Conservation (phyloP, 2,888 invertebrate species). For the Muschampia plurimacula region DNA sequence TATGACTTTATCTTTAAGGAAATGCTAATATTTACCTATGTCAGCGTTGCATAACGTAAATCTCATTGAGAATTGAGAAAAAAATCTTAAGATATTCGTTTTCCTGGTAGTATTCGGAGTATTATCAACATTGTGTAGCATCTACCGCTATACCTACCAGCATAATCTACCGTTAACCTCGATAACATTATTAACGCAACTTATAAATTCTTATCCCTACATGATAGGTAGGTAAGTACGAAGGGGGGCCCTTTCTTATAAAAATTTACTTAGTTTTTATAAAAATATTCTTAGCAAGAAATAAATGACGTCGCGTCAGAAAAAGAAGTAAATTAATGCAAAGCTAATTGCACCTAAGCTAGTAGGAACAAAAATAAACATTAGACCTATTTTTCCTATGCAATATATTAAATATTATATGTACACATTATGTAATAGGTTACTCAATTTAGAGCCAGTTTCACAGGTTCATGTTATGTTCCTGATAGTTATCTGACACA, state of each 20-base stretch:
- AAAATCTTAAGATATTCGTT: neutral
- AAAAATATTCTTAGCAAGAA: neutral
- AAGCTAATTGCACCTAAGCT: constrained; percentile 1
- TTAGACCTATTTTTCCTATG: neutral
- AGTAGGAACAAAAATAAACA: neutral
- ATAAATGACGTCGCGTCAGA: constrained; percentile 5
- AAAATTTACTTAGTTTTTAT: neutral
- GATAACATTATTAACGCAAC: neutral
- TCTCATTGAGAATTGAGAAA: neutral
- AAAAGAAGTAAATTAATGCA: constrained; percentile 10
- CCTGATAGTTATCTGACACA: no score
- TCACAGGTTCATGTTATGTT: no score
- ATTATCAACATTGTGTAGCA: neutral
- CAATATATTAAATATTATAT: no score
- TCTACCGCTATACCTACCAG: no score
- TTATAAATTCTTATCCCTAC: neutral
- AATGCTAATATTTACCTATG: neutral
- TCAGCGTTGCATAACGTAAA: neutral
- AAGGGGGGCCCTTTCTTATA: neutral
- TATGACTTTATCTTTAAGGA: neutral
- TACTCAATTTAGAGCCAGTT: no score
- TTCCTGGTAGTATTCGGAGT: no score
- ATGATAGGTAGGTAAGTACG: neutral
- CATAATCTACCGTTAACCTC: no score
- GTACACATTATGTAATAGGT: no score